These are phyloP conservation scores for Gadopsis marmoratus DNA, from an alignment of 2,797 vertebrate species.

Conservation along the genomic window DNA sequence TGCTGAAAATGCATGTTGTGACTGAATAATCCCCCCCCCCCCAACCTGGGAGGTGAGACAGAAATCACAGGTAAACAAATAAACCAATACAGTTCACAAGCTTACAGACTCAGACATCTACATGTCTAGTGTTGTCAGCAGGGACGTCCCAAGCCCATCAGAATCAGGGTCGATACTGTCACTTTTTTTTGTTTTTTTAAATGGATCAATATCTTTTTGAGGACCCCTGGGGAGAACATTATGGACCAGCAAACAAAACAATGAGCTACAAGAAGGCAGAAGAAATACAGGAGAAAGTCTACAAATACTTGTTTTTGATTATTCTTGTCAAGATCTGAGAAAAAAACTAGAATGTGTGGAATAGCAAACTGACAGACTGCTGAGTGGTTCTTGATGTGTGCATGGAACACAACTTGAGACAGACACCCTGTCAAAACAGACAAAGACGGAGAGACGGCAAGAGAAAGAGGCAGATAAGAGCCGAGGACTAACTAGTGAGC, in stretches of 20 bases:
- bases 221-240: not conserved
- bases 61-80: not conserved
- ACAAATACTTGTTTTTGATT: conserved; percentile 17
- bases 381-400: conserved; percentile 1
- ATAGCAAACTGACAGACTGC: not conserved
- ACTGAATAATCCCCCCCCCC: conserved; percentile 28
- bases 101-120: not conserved
- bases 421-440: conserved; percentile 24
- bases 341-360: conserved; percentile 1
- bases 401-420: not conserved
- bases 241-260: not conserved
- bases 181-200: too few relatives aligned
- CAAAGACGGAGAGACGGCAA: conserved; percentile 10
- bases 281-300: not conserved
- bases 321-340: not conserved
- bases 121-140: not conserved
- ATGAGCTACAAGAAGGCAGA: not conserved
- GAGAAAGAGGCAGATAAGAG: conserved; percentile 3
- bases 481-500: not conserved
- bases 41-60: conserved; percentile 7
- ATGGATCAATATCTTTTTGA: too few relatives aligned
- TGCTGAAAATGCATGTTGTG: conserved; percentile 5
- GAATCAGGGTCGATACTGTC: not conserved
- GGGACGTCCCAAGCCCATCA: not conserved
- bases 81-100: not conserved